Base-by-base conservation (phyloP, 2,797 vertebrate species). In the Brachyrhaphis roseni region DNA sequence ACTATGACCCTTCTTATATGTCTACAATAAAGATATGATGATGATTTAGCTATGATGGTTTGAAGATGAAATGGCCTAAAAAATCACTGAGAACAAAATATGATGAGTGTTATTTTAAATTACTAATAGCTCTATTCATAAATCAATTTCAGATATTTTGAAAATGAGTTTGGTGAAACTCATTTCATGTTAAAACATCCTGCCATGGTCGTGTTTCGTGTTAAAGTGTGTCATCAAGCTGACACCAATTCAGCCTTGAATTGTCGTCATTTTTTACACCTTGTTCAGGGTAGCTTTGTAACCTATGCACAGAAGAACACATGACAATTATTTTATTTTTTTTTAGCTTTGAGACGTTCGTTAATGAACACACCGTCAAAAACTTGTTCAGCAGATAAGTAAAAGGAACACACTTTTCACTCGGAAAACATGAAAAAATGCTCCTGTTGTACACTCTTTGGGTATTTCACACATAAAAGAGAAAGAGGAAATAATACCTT, bases 391-490 rank as follows among this genome's bases (percentile, higher is more conserved):
- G 36, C 70, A 87, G 36, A 80, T 91, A 12, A 46, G 34, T 59
- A 87, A 72, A 71, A 83, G 84, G 81, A 90, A 82, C 85, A 82
- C 72, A 34, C 66, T 82, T 49, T 89, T 28, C 34, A 76, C 62
- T 1, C 43, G 87, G 90, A 91, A 89, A 90, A 75, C 5, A 36
- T 78, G 11, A 4, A 66, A 8, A 12, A 3, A 71, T 31, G 2
- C 20, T 77, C 4, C 28, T 68, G 0, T 41, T n/a, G 11, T 53
- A 11, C 20, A 20, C 31, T 49, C 8, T 72, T 46, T 46, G 43
- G 1, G 46, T 23, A 72, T 6, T 47, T 34, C 23, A 23, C 31
- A 73, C 18, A 28, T 6, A 72, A 45, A 72, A 31, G 23, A 55
- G 10, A 55, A 26, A 55, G 3, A 53, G 10, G 23, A 73, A 34